A percentile compares a stretch with the other conserved stretches of the same genome.
phyloP scores from a whole-genome alignment of 2,797 vertebrate species.

The Psittacula derbiana region DNA sequence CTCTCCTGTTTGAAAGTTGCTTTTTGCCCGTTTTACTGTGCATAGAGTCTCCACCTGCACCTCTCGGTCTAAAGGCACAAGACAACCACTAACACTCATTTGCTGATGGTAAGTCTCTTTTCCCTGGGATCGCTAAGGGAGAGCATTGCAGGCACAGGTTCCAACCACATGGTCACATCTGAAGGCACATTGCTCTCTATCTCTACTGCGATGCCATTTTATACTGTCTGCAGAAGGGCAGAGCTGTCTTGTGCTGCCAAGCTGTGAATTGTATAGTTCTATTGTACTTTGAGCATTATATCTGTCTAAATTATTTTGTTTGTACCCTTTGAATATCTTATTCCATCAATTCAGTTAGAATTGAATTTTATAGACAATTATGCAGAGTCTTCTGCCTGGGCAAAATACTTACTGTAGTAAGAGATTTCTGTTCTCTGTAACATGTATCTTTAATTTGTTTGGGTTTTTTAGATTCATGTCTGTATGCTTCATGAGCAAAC shows the following conservation, averaged over 20 bases:
- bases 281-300: conserved; percentile 74
- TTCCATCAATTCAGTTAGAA: conserved; percentile 88
- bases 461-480: conserved; percentile 74
- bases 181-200: background rate
- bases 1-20: background rate
- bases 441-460: conserved; percentile 77
- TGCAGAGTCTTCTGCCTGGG: conserved; percentile 86
- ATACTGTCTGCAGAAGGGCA: conserved; percentile 64
- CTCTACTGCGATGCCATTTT: conserved; percentile 23
- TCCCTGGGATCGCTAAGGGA: background rate
- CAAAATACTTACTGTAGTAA: conserved; percentile 83
- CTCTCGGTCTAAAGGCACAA: conserved; percentile 32
- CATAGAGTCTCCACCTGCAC: background rate
- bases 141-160: background rate
- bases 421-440: conserved; percentile 92
- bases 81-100: background rate
- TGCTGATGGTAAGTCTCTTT: conserved; percentile 48
- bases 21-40: conserved; percentile 26
- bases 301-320: conserved; percentile 75
- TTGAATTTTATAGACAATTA: conserved; percentile 87
- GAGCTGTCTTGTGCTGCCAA: conserved; percentile 77
- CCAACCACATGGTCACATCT: background rate
- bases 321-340: conserved; percentile 80
- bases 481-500: conserved; percentile 79
- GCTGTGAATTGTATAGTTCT: conserved; percentile 85